A percentile compares a stretch with the other conserved stretches of the same genome.
Evolutionary conservation across 2,113 vertebrate genomes (phyloP).

Genomic region (Gopherus evgoodei): DNA sequence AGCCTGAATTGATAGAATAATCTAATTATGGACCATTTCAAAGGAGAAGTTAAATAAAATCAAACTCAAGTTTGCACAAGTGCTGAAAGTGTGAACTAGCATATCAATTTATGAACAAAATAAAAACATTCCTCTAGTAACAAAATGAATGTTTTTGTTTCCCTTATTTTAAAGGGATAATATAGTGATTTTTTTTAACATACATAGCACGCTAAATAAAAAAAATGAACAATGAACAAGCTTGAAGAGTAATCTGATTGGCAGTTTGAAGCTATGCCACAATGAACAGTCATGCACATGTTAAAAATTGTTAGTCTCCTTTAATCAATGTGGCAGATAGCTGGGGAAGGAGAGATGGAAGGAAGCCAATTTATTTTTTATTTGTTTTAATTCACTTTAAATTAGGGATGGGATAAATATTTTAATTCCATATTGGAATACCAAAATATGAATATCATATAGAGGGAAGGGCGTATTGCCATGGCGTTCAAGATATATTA

Average conservation of each 20-base stretch:
- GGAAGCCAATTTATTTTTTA: not conserved
- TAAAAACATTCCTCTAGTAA: accelerated
- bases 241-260: too few relatives aligned
- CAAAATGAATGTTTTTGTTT: not conserved
- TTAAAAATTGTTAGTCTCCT: not conserved
- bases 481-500: not conserved
- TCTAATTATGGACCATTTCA: too few relatives aligned
- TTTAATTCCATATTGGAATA: not conserved
- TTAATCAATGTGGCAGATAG: not conserved
- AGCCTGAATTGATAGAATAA: too few relatives aligned
- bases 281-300: too few relatives aligned
- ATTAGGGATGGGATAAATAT: not conserved
- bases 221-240: too few relatives aligned
- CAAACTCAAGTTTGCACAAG: not conserved
- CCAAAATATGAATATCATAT: accelerated
- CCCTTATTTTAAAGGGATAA: too few relatives aligned
- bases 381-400: not conserved
- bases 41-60: too few relatives aligned
- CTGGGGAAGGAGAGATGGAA: not conserved
- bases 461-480: accelerated
- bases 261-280: too few relatives aligned
- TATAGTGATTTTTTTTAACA: too few relatives aligned
- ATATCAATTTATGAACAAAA: not conserved
- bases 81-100: accelerated
- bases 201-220: too few relatives aligned